Percentiles rank a stretch among this genome's conserved stretches.
phyloP scores from a whole-genome alignment of 2,888 invertebrate genomes.

The Macrophya alboannulata region DNA sequence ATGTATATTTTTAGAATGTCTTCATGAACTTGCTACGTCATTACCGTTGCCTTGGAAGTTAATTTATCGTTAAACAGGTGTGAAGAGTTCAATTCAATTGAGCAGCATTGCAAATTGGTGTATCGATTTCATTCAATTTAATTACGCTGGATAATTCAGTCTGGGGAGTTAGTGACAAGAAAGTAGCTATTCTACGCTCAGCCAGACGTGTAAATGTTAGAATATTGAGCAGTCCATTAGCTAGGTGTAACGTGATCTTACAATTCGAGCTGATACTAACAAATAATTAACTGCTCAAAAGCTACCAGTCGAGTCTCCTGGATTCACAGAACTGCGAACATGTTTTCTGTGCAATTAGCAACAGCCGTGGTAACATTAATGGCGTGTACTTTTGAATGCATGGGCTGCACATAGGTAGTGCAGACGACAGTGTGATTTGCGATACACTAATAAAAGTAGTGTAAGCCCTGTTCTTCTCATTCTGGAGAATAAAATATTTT shows the following conservation, averaged over 20 bases:
- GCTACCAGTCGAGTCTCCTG: neutral
- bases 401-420: neutral
- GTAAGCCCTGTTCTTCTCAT: constrained; percentile 14
- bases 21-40: neutral
- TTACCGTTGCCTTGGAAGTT: neutral
- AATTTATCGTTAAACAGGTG: neutral
- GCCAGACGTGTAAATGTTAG: constrained; percentile 14
- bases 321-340: neutral
- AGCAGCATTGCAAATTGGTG: neutral
- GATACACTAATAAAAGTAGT: constrained; percentile 24
- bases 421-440: constrained; percentile 3
- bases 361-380: constrained; percentile 9
- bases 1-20: constrained; percentile 1
- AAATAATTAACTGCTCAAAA: constrained; percentile 40
- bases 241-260: constrained; percentile 13
- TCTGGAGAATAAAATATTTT: neutral
- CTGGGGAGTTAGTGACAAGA: neutral
- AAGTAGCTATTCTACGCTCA: neutral
- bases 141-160: neutral
- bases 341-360: constrained; percentile 34
- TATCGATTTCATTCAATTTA: constrained; percentile 13
- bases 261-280: constrained; percentile 23
- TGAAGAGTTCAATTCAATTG: constrained; percentile 16
- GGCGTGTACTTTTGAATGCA: neutral
- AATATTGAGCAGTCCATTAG: constrained; percentile 45